A percentile compares a stretch with the other conserved stretches of the same genome.
Conservation (phyloP, 2,113 vertebrate species). For the Tetrax tetrax region DNA sequence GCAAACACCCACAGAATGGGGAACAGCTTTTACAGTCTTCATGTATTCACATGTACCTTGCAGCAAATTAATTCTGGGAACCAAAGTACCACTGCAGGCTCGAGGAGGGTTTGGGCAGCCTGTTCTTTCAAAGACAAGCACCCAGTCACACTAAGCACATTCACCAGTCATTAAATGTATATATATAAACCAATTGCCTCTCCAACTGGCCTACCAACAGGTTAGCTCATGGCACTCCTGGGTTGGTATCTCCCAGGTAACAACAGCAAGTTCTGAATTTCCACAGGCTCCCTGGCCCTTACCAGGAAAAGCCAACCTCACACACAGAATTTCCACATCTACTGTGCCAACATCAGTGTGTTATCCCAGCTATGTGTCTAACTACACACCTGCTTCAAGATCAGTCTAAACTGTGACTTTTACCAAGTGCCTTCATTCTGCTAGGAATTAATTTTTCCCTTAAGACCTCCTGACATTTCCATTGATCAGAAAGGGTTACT, state of each 20-base stretch:
- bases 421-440: not conserved
- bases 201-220: not conserved
- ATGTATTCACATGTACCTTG: not conserved
- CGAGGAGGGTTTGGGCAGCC: not conserved
- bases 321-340: not conserved
- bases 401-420: not conserved
- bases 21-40: not conserved
- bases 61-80: not conserved
- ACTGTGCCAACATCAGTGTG: too few relatives aligned
- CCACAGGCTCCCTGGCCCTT: not conserved
- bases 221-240: not conserved
- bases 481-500: not conserved
- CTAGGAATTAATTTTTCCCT: not conserved
- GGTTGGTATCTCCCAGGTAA: not conserved
- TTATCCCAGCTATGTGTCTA: accelerated
- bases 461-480: not conserved
- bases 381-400: not conserved
- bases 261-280: not conserved
- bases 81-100: not conserved
- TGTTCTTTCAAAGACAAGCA: not conserved
- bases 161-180: not conserved
- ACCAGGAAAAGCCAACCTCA: not conserved
- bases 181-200: not conserved
- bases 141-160: not conserved
- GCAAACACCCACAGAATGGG: not conserved